Percentiles rank a stretch among this genome's conserved stretches.
These are phyloP conservation scores for Drosophila mettleri DNA, from an alignment of 2,888 invertebrate genomes.

Conservation along the genomic window DNA sequence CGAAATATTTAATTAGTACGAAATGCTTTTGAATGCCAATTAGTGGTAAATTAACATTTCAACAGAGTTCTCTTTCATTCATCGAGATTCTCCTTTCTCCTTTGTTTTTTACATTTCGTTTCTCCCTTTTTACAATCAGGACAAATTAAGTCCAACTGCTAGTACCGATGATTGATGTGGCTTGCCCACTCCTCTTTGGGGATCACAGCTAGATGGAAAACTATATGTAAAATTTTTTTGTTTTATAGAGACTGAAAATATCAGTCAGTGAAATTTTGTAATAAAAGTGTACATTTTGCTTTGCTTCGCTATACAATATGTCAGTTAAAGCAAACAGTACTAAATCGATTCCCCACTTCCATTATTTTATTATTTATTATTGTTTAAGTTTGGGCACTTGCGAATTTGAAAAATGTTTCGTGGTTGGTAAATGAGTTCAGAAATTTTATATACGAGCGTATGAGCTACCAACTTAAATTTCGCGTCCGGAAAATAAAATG, in stretches of 20 bases:
- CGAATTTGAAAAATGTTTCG: slow-evolving; percentile 68
- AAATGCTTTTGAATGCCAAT: slow-evolving; percentile 81
- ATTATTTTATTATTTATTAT: slow-evolving; percentile 71
- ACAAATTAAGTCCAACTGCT: slow-evolving; percentile 76
- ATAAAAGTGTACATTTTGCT: slow-evolving; percentile 47
- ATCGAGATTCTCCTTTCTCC: slow-evolving; percentile 2
- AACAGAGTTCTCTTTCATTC: slow-evolving; percentile 46
- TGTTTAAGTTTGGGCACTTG: slow-evolving; percentile 69
- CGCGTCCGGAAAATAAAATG: slow-evolving; percentile 19
- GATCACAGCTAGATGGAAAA: slow-evolving; percentile 4
- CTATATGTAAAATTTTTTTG: not conserved
- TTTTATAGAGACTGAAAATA: not conserved
- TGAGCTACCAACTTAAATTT: slow-evolving; percentile 80
- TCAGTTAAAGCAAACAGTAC: slow-evolving; percentile 62
- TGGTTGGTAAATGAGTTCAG: slow-evolving; percentile 74
- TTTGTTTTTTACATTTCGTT: slow-evolving; percentile 13
- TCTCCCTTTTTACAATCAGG: slow-evolving; percentile 63
- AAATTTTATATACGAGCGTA: slow-evolving; percentile 75
- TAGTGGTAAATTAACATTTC: slow-evolving; percentile 80
- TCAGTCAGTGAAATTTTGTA: slow-evolving; percentile 44
- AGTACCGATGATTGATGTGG: slow-evolving; percentile 68
- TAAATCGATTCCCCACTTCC: slow-evolving; percentile 46
- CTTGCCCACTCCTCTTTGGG: slow-evolving; percentile 18
- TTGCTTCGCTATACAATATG: slow-evolving; percentile 33
- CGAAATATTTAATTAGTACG: slow-evolving; percentile 81